Evolutionary conservation across 2,888 invertebrate genomes (phyloP), one percentile per base, ranked within the genome.

Genomic region (Cryptocephalus primarius): DNA sequence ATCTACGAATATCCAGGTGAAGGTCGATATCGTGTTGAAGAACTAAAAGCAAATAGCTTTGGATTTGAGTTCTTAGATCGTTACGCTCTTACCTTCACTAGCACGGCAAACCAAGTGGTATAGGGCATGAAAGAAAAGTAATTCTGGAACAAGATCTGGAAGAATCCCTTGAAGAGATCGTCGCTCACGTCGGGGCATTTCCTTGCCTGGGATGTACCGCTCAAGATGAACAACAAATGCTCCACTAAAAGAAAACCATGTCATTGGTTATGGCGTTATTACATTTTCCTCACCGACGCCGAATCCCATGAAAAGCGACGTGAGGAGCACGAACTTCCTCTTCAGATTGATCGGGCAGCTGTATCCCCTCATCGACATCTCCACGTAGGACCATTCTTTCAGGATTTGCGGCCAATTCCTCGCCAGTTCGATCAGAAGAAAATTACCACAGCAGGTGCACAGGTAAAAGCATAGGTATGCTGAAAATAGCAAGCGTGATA

Each of bases 1-100:
- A 60, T 85, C 85, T 66, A 82, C 82, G 49, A 80, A 84, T 60
- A 81, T 85, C 85, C 85, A 86, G 1, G 79, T 71, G 44, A 82
- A 79, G 0, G 85, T 85, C 2, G 79, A 76, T 4, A 80, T 57
- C 3, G 81, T 57, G 53, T 83, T 76, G 44, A 78, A 72, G 22
- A 60, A 48, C 64, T 64, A 42, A 40, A 62, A 60, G 11, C 34
- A 32, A 39, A 46, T 36, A 36, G 12, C 36, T n/a, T 12, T 34
- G n/a, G 12, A 36, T 2, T 2, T 12, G 36, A 36, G 4, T 36
- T 11, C 6, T 36, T 12, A 6, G 36, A 4, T 36, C 6, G 22
- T 36, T 36, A 6, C 2, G 12, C 12, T 36, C 42, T 45, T 55
- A 65, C 63, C 54, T 66, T 72, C 42, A 66, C 69, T 52, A 60